Percentiles rank a stretch among this genome's conserved stretches.
Conservation (phyloP, 2,113 vertebrate genomes). For the Choloepus hoffmanni region DNA sequence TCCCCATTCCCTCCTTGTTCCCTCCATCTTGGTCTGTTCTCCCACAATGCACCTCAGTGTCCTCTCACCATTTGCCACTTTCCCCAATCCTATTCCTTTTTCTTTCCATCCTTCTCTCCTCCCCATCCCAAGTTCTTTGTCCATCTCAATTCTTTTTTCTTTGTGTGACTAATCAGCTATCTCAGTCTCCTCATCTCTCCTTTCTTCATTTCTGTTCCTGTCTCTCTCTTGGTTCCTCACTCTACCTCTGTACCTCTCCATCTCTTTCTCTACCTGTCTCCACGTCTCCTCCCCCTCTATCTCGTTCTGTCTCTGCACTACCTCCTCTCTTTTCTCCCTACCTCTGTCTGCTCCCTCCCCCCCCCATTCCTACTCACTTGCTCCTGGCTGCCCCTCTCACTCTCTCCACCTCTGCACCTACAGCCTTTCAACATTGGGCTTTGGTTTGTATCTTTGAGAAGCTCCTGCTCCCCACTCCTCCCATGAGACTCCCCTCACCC, state of each 20-base stretch:
- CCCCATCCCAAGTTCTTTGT: background rate
- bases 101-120: background rate
- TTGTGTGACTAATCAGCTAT: too few relatives aligned
- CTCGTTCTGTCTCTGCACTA: background rate
- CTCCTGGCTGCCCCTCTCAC: background rate
- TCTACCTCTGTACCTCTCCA: background rate
- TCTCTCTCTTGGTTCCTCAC: background rate
- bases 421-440: background rate
- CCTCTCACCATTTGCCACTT: background rate
- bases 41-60: too few relatives aligned
- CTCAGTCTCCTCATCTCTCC: background rate
- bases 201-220: background rate
- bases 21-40: background rate
- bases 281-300: background rate
- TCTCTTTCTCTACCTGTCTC: background rate
- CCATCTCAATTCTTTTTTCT: background rate
- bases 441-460: background rate
- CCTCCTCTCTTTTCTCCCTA: background rate
- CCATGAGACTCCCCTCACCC: background rate
- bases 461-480: background rate
- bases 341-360: background rate
- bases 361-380: background rate
- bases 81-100: too few relatives aligned
- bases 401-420: too few relatives aligned
- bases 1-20: background rate